phyloP scores from a whole-genome alignment of 2,797 vertebrate species.

The Syngnathus acus region DNA sequence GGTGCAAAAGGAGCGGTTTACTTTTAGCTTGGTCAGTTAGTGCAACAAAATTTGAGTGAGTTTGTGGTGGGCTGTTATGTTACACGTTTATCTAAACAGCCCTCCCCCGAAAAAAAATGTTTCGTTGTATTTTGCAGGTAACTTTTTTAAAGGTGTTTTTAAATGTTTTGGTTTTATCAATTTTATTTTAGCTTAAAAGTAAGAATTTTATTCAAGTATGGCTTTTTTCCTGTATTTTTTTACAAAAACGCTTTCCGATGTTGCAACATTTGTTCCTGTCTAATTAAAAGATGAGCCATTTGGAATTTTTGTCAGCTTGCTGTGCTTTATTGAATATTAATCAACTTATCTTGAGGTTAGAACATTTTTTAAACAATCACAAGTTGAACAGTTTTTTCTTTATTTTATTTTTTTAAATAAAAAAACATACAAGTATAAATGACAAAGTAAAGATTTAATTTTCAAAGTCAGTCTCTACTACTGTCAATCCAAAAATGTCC shows the following conservation, averaged over 20 bases:
- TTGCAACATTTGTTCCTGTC: constrained; percentile 1
- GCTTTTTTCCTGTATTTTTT: background rate
- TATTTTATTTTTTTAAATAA: background rate
- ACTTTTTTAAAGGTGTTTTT: constrained; percentile 7
- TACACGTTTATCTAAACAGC: background rate
- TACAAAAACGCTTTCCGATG: background rate
- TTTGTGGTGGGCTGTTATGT: background rate
- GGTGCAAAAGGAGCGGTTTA: background rate
- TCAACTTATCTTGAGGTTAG: too few species aligned
- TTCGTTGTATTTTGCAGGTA: too few species aligned
- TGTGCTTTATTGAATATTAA: background rate
- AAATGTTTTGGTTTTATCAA: background rate
- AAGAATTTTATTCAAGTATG: background rate
- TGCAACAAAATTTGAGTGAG: background rate
- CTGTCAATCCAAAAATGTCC: background rate
- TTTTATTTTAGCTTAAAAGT: constrained; percentile 2
- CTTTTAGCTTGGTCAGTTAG: background rate
- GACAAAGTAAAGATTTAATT: background rate
- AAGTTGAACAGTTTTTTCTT: background rate
- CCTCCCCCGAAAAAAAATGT: background rate
- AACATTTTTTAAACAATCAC: background rate
- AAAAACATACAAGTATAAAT: constrained; percentile 1
- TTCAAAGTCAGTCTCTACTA: constrained; percentile 2
- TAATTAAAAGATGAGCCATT: constrained; percentile 2
- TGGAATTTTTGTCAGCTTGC: background rate